Evolutionary conservation across 37 sponge, comb jelly and placozoan genomes (phyloP).

Genomic region (Beroe forskalii): DNA sequence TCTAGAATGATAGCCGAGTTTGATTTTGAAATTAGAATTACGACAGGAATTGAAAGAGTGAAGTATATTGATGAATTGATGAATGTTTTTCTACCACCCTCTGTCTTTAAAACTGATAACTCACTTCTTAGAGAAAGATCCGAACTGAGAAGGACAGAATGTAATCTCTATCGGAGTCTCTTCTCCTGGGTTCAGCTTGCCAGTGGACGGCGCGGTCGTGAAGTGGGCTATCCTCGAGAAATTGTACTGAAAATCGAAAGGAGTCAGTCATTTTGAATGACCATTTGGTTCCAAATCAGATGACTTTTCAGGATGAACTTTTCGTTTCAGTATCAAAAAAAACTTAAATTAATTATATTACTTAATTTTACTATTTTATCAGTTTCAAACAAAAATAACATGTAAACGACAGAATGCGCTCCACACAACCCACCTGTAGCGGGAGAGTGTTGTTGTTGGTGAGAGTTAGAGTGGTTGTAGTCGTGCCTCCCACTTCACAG

Average conservation of each 20-base stretch:
- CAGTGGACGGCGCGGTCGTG: neutral
- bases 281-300: too few species aligned
- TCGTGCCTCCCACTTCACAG: conserved; percentile 33
- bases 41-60: neutral
- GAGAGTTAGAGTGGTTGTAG: conserved; percentile 1
- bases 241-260: conserved; percentile 59
- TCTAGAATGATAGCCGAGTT: neutral
- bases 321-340: too few species aligned
- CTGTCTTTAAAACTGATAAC: neutral
- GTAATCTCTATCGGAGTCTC: conserved; percentile 22
- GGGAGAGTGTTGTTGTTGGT: conserved; percentile 55
- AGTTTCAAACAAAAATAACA: too few species aligned
- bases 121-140: conserved; percentile 55
- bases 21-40: neutral
- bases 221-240: conserved; percentile 59
- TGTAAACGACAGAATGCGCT: too few species aligned
- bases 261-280: too few species aligned
- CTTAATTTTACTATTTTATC: too few species aligned
- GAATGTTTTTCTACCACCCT: too few species aligned
- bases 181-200: conserved; percentile 2
- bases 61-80: too few species aligned
- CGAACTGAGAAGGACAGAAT: conserved; percentile 53
- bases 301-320: too few species aligned
- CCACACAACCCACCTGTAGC: too few species aligned
- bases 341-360: too few species aligned